Conservation (phyloP, 35 echinoderm and acorn worm genomes). For the Lytechinus pictus region DNA sequence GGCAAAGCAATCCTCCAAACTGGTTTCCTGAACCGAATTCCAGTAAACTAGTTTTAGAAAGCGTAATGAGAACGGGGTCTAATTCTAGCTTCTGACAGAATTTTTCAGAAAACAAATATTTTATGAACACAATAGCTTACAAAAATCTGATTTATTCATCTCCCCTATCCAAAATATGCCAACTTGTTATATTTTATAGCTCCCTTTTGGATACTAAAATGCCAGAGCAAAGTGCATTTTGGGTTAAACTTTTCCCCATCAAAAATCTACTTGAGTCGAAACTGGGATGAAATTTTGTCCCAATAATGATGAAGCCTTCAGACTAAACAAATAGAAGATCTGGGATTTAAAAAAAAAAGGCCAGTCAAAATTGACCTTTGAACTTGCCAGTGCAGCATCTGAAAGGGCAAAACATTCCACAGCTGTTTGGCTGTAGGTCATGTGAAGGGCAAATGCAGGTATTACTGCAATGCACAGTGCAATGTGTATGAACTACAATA, state of each 20-base stretch:
- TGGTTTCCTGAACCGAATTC: no score
- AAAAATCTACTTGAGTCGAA: not conserved
- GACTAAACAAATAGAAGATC: slow-evolving; percentile 12
- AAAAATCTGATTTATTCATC: slow-evolving; percentile 3
- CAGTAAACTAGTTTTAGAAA: no score
- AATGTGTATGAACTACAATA: not conserved
- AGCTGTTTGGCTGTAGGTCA: slow-evolving; percentile 37
- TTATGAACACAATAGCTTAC: no score
- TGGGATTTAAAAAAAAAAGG: not conserved
- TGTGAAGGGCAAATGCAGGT: slow-evolving; percentile 5
- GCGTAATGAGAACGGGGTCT: no score
- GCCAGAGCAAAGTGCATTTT: not conserved
- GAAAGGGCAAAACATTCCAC: slow-evolving; percentile 41
- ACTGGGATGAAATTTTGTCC: not conserved
- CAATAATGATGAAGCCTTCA: not conserved
- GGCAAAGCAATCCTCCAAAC: no score
- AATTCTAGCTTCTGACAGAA: no score
- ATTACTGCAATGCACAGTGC: not conserved
- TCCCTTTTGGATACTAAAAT: not conserved
- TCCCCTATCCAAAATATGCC: slow-evolving; percentile 1
- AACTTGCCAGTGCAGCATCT: not conserved
- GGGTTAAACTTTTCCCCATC: not conserved
- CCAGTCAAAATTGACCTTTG: not conserved
- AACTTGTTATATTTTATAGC: not conserved
- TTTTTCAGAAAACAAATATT: not conserved